Evolutionary conservation across 2,888 invertebrate species (phyloP).

Genomic region (Parasteatoda lunata): DNA sequence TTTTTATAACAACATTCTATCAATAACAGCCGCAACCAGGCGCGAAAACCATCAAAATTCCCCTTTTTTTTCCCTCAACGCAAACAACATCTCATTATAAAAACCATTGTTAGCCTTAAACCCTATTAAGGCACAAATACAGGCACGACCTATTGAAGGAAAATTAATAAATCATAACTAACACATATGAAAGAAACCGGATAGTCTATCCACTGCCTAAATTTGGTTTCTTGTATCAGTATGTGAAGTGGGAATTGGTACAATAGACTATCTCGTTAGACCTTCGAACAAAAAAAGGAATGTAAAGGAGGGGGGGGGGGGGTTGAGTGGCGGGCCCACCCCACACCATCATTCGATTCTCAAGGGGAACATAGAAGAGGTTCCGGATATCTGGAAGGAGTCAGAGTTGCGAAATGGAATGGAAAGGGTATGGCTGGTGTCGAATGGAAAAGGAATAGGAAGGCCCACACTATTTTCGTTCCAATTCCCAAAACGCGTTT

Average conservation of each 20-base stretch:
- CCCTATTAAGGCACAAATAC: slow-evolving; percentile 31
- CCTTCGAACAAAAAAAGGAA: slow-evolving; percentile 4
- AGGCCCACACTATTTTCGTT: neutral
- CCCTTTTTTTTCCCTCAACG: slow-evolving; percentile 6
- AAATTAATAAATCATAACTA: slow-evolving; percentile 54
- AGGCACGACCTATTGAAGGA: slow-evolving; percentile 19
- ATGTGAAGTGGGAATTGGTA: slow-evolving; percentile 23
- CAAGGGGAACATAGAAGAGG: slow-evolving; percentile 33
- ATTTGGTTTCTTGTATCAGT: slow-evolving; percentile 24
- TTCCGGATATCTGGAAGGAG: slow-evolving; percentile 29
- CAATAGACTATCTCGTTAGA: slow-evolving; percentile 44
- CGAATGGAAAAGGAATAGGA: slow-evolving; percentile 24
- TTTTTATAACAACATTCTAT: slow-evolving; percentile 11
- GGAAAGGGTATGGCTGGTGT: neutral
- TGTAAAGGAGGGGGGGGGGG: neutral
- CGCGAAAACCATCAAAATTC: slow-evolving; percentile 14
- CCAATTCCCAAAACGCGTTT: slow-evolving; percentile 17
- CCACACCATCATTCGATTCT: slow-evolving; percentile 8
- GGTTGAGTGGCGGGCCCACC: neutral
- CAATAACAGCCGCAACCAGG: slow-evolving; percentile 38
- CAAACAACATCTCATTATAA: slow-evolving; percentile 42
- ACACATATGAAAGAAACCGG: slow-evolving; percentile 25
- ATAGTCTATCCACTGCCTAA: slow-evolving; percentile 5
- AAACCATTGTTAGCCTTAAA: slow-evolving; percentile 40
- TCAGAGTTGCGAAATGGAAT: slow-evolving; percentile 34